These are phyloP conservation scores for Melangyna quadrimaculata DNA, from an alignment of 2,888 invertebrate genomes.

Conservation along the genomic window DNA sequence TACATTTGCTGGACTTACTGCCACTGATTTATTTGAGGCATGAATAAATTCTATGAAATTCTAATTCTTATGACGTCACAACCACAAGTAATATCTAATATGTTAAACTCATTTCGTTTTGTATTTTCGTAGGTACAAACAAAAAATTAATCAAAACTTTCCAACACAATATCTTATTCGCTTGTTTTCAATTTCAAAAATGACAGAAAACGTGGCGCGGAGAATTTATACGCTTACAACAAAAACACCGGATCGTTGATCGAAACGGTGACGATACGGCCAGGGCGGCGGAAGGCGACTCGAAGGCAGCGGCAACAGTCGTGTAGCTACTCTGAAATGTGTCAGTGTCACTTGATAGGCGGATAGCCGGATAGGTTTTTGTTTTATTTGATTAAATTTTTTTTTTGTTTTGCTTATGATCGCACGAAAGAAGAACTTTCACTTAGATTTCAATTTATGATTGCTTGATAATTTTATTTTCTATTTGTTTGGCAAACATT, in stretches of 20 bases:
- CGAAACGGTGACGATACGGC: not conserved
- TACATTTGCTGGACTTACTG: not conserved
- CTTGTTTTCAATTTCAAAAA: slow-evolving; percentile 10
- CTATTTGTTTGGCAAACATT: not conserved
- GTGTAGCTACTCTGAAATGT: slow-evolving; percentile 23
- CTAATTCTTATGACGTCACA: slow-evolving; percentile 14
- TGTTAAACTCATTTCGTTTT: not conserved
- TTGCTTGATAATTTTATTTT: not conserved
- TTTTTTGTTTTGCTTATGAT: not conserved
- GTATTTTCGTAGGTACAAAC: not conserved
- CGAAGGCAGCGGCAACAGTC: not conserved
- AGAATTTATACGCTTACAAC: not conserved
- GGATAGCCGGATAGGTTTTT: slow-evolving; percentile 6
- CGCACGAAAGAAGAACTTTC: slow-evolving; percentile 54
- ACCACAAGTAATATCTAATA: not conserved
- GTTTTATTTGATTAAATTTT: not conserved
- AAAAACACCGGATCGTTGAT: not conserved
- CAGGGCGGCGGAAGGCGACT: not conserved
- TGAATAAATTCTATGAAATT: not conserved
- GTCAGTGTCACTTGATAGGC: slow-evolving; percentile 45
- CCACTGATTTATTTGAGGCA: not conserved
- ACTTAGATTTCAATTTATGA: slow-evolving; percentile 18
- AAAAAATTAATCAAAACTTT: slow-evolving; percentile 18
- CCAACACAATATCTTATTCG: not conserved
- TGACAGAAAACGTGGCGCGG: slow-evolving; percentile 56